Evolutionary conservation across 1,140 invertebrate species (phyloP), one percentile per base, ranked within the genome.

Genomic region (Megalopta genalis): DNA sequence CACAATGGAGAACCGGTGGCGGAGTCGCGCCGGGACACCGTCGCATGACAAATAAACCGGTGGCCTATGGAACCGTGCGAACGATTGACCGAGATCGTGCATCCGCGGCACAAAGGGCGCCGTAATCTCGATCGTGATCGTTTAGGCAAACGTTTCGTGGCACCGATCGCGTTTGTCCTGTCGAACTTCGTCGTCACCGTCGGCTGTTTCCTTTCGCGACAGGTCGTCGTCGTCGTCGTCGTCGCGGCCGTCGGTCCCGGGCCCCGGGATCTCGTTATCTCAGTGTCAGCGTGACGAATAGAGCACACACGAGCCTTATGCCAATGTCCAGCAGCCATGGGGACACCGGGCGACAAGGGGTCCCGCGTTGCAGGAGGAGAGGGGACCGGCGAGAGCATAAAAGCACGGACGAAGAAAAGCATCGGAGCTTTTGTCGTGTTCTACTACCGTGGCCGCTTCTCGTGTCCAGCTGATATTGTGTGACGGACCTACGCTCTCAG

Each of bases 361-460:
- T 9, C 1, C 21, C 54, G 21, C 5, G 9, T 21, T 18, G 49
- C 21, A 18, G 49, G 21, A n/a, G 23, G 49, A 21, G 78, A 32
- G 72, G 90, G 88, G 87, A 49, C 82, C 83, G 82, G 85, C 89
- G 89, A 92, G 90, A 93, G 90, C 92, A 92, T 92, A 93, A 93
- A 93, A 93, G 91, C 90, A 82, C 84, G 90, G 60, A 83, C 88
- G 89, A 89, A 90, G 89, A 92, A 92, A 93, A 91, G 87, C 88
- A 86, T 79, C 59, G 84, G 86, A 88, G 90, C 91, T 92, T 80
- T 86, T 86, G 90, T 92, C 87, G 90, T 91, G 89, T 91, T 88
- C 90, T 87, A 85, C 86, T 87, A 85, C 86, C 87, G 89, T 81
- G 74, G 82, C 67, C 76, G 77, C 42, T 69, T 81, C 60, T 46